These are phyloP conservation scores for Hyalella azteca DNA, from an alignment of 2,888 invertebrate genomes.

Conservation along the genomic window DNA sequence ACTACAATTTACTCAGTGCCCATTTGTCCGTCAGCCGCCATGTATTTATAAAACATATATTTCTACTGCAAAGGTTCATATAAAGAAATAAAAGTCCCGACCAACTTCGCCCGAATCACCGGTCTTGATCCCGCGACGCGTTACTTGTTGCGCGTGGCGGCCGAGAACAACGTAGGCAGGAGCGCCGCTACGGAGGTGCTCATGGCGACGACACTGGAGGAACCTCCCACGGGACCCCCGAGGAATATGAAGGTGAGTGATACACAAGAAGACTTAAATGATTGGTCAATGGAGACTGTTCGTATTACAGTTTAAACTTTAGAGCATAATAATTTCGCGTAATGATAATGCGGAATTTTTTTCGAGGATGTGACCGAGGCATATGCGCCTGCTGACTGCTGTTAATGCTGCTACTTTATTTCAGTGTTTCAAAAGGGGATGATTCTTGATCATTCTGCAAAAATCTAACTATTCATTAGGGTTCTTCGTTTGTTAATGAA, in stretches of 20 bases:
- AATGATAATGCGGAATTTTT: no score
- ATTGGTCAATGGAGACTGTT: neutral
- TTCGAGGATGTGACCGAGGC: no score
- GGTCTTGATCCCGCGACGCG: constrained; percentile 47
- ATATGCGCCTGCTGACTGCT: no score
- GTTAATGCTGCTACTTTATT: no score
- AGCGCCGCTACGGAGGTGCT: constrained; percentile 42
- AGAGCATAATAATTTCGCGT: neutral
- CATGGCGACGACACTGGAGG: constrained; percentile 47
- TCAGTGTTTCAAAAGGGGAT: no score
- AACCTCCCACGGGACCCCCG: constrained; percentile 49
- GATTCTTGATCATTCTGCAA: no score
- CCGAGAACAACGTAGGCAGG: constrained; percentile 51
- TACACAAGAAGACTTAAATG: neutral
- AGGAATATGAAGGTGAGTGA: constrained; percentile 43
- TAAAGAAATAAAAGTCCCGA: constrained; percentile 42
- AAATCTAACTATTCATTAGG: neutral
- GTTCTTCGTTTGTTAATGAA: no score
- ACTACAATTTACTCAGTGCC: no score
- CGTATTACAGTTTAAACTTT: neutral
- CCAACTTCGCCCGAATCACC: constrained; percentile 42
- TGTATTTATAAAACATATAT: no score
- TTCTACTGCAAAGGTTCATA: neutral
- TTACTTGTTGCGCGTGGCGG: constrained; percentile 52
- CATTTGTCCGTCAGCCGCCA: no score